These are phyloP conservation scores for zebrafish (Danio rerio) DNA, from an alignment of 2,113 vertebrate genomes.

Conservation along the genomic window DNA sequence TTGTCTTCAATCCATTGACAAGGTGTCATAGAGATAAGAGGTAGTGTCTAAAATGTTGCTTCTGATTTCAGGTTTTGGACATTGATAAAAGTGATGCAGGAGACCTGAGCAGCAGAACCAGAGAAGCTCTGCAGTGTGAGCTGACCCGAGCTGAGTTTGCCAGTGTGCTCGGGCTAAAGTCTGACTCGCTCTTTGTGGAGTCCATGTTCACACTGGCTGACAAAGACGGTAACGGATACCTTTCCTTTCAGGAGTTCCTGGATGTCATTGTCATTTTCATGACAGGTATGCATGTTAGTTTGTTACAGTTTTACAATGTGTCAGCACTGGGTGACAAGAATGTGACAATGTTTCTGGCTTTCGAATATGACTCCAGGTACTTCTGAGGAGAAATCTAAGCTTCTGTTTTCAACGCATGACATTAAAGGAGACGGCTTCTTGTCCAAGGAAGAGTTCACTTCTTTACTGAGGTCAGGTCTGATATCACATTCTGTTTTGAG, in stretches of 20 bases:
- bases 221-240: slow-evolving; percentile 94
- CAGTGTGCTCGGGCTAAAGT: slow-evolving; percentile 86
- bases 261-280: slow-evolving; percentile 95
- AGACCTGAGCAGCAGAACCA: slow-evolving; percentile 79
- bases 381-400: slow-evolving; percentile 89
- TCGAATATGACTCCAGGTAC: slow-evolving; percentile 77
- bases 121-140: slow-evolving; percentile 87
- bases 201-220: slow-evolving; percentile 96
- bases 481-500: not conserved
- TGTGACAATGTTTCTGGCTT: not conserved
- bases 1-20: not conserved
- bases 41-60: slow-evolving; percentile 37
- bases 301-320: not conserved
- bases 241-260: slow-evolving; percentile 94
- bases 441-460: slow-evolving; percentile 89
- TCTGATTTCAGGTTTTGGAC: slow-evolving; percentile 83
- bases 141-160: slow-evolving; percentile 91
- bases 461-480: slow-evolving; percentile 86
- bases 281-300: slow-evolving; percentile 82
- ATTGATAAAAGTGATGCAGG: slow-evolving; percentile 84
- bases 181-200: slow-evolving; percentile 89
- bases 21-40: slow-evolving; percentile 44
- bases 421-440: slow-evolving; percentile 86
- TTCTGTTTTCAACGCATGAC: slow-evolving; percentile 95
- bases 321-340: not conserved